Conservation (phyloP, 2,888 invertebrate genomes). For the Andrena praecox region DNA sequence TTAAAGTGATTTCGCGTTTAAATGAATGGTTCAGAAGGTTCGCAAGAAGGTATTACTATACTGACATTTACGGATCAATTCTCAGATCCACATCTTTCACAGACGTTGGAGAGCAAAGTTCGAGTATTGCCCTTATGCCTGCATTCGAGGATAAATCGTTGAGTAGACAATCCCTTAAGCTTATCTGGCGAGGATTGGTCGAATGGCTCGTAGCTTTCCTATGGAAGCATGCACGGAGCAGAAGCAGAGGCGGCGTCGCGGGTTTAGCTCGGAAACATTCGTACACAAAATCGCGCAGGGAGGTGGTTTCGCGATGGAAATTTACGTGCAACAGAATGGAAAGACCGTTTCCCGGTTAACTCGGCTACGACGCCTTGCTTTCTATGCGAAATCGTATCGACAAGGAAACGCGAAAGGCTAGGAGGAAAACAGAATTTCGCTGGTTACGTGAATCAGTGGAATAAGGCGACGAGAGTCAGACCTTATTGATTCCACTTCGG, state of each 20-base stretch:
- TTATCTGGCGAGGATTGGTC: constrained; percentile 30
- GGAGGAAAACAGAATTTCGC: not conserved
- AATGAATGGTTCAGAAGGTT: no score
- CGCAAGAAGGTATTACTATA: no score
- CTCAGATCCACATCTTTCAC: not conserved
- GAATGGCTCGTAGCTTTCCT: constrained; percentile 7
- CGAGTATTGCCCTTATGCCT: not conserved
- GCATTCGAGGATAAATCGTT: constrained; percentile 9
- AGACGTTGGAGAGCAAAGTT: not conserved
- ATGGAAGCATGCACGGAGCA: not conserved
- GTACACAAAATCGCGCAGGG: constrained; percentile 16
- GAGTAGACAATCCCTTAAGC: constrained; percentile 26
- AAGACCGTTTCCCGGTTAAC: constrained; percentile 10
- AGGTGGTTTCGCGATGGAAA: constrained; percentile 12
- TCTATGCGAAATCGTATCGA: constrained; percentile 5
- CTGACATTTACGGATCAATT: no score
- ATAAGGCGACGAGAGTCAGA: not conserved
- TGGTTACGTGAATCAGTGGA: constrained; percentile 2
- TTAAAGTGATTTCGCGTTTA: no score
- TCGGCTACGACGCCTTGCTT: constrained; percentile 11
- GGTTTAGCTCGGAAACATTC: constrained; percentile 3
- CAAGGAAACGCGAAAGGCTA: not conserved
- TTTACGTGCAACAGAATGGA: constrained; percentile 34
- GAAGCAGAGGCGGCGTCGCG: not conserved
- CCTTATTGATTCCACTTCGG: not conserved